Evolutionary conservation across 2,113 vertebrate genomes (phyloP).

Genomic region (Gavia stellata): DNA sequence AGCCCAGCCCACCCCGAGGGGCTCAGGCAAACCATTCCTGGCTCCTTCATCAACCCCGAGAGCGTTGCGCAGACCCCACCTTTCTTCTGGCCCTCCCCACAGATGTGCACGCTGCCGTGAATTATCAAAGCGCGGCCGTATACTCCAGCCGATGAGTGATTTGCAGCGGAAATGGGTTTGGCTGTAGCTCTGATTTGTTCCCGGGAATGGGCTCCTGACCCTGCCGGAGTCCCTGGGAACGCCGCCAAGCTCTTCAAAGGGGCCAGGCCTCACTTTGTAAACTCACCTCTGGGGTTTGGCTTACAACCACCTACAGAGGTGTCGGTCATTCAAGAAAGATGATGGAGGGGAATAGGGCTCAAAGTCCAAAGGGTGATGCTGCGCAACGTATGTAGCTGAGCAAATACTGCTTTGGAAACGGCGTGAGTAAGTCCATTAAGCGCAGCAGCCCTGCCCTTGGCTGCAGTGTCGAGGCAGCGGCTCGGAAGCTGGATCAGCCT

Average conservation of each 20-base stretch:
- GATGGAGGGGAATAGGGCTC: not conserved
- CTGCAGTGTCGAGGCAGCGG: not conserved
- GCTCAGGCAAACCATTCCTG: not conserved
- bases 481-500: not conserved
- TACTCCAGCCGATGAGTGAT: not conserved
- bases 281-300: not conserved
- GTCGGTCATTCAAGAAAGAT: not conserved
- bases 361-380: not conserved
- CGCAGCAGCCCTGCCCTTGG: not conserved
- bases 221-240: not conserved
- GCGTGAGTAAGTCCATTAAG: not conserved
- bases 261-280: not conserved
- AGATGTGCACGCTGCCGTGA: not conserved
- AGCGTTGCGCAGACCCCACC: not conserved
- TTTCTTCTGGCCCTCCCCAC: not conserved
- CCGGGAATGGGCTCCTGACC: not conserved
- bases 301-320: not conserved
- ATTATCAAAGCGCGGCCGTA: not conserved
- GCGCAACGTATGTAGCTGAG: not conserved
- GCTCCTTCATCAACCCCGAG: not conserved
- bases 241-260: not conserved
- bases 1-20: not conserved
- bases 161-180: constrained; percentile 7
- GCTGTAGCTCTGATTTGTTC: not conserved
- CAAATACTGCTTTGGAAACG: not conserved